phyloP scores from a whole-genome alignment of 1,140 invertebrate genomes.

The Hyles euphorbiae region DNA sequence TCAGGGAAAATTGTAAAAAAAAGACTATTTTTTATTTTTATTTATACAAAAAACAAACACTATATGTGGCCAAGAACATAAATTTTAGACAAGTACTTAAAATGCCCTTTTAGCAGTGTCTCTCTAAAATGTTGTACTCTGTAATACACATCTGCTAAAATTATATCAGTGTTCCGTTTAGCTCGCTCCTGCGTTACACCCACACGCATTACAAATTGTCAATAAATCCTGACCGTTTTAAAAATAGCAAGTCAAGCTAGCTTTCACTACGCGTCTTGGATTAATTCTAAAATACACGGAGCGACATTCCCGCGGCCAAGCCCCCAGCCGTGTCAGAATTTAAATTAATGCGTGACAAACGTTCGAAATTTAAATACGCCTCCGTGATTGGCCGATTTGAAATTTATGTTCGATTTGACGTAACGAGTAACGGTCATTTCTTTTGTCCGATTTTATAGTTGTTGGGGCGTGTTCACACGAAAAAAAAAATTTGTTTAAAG shows the following conservation, averaged over 20 bases:
- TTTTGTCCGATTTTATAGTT: background rate
- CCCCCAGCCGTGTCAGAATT: slow-evolving; percentile 11
- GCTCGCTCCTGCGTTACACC: background rate
- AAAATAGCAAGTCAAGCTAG: slow-evolving; percentile 4
- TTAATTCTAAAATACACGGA: slow-evolving; percentile 7
- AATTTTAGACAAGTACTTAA: too few relatives aligned
- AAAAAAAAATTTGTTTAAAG: background rate
- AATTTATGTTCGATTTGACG: slow-evolving; percentile 11
- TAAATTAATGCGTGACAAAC: slow-evolving; percentile 2
- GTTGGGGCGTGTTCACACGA: background rate
- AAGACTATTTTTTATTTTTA: too few relatives aligned
- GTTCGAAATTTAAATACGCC: slow-evolving; percentile 10
- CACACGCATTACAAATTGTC: slow-evolving; percentile 1
- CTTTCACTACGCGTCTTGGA: slow-evolving; percentile 1
- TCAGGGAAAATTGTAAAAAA: too few relatives aligned
- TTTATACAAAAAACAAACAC: too few relatives aligned
- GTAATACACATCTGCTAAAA: too few relatives aligned
- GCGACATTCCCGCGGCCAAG: slow-evolving; percentile 3
- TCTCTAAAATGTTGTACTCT: too few relatives aligned
- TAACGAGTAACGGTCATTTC: slow-evolving; percentile 3
- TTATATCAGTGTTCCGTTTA: too few relatives aligned
- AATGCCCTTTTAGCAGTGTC: too few relatives aligned
- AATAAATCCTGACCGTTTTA: slow-evolving; percentile 1
- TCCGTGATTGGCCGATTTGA: slow-evolving; percentile 8
- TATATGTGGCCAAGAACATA: too few relatives aligned